Evolutionary conservation across 92 coral and sea anemone genomes (phyloP).

Genomic region (Phenganax stokvisi): DNA sequence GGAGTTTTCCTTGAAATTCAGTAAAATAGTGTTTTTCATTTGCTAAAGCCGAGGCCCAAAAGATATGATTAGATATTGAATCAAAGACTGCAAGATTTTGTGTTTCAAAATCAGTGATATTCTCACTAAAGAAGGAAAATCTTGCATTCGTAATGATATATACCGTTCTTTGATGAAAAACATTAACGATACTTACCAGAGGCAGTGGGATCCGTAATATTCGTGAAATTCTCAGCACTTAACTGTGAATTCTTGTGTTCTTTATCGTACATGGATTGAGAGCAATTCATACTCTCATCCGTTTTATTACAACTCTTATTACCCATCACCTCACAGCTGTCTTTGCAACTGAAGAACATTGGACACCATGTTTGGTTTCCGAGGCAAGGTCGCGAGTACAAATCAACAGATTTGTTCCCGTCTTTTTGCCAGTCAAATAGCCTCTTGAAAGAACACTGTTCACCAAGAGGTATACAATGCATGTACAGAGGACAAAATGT

Average conservation of each 20-base stretch:
- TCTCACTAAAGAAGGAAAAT: too few relatives aligned
- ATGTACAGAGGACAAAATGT: slow-evolving; percentile 53
- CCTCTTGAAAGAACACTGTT: slow-evolving; percentile 44
- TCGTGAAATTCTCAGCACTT: neutral
- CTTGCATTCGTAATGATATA: too few relatives aligned
- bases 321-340: slow-evolving; percentile 16
- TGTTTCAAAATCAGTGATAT: too few relatives aligned
- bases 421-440: slow-evolving; percentile 49
- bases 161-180: neutral
- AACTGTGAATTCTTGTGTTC: neutral
- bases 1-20: too few relatives aligned
- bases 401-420: slow-evolving; percentile 40
- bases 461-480: slow-evolving; percentile 43
- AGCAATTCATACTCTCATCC: neutral
- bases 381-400: slow-evolving; percentile 42
- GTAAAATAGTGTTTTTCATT: too few relatives aligned
- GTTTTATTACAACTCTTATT: slow-evolving; percentile 25
- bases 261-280: neutral
- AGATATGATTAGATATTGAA: too few relatives aligned
- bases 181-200: slow-evolving; percentile 10
- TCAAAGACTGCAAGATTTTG: too few relatives aligned
- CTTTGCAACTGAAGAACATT: slow-evolving; percentile 39
- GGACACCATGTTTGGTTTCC: slow-evolving; percentile 48
- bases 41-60: too few relatives aligned
- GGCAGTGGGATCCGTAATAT: slow-evolving; percentile 19